Evolutionary conservation across 2,797 vertebrate species (phyloP).

Genomic region (Vultur gryphus): DNA sequence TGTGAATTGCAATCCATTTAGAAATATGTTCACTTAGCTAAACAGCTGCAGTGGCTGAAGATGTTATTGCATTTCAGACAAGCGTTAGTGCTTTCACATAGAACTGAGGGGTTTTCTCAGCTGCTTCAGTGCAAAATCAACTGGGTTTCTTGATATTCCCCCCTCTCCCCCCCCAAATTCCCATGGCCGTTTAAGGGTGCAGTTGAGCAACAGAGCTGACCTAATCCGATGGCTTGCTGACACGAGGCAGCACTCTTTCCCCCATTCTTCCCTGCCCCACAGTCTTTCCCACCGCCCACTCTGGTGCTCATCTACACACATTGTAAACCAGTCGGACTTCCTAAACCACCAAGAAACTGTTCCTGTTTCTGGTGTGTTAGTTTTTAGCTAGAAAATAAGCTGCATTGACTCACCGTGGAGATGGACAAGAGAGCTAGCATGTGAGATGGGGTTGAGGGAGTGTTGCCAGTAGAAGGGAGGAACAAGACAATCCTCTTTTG

Average conservation of each 20-base stretch:
- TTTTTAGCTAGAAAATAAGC: neutral
- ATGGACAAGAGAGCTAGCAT: neutral
- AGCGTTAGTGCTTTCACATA: neutral
- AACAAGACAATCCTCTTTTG: neutral
- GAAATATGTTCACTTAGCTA: neutral
- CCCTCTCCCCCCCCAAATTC: neutral
- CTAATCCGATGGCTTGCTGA: neutral
- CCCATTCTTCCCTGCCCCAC: neutral
- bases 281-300: fast-evolving
- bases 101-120: neutral
- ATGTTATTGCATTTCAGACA: neutral
- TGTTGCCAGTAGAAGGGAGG: neutral
- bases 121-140: neutral
- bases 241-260: neutral
- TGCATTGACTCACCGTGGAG: neutral
- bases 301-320: neutral
- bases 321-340: neutral
- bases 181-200: neutral
- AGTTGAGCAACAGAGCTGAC: neutral
- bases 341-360: neutral
- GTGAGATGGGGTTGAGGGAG: neutral
- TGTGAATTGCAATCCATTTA: neutral
- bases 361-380: neutral
- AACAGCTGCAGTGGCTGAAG: slow-evolving; percentile 2
- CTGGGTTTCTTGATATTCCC: neutral